A percentile compares a stretch with the other conserved stretches of the same genome.
These are phyloP conservation scores for Corythornis leucogaster DNA, from an alignment of 2,797 vertebrate species.

Conservation along the genomic window DNA sequence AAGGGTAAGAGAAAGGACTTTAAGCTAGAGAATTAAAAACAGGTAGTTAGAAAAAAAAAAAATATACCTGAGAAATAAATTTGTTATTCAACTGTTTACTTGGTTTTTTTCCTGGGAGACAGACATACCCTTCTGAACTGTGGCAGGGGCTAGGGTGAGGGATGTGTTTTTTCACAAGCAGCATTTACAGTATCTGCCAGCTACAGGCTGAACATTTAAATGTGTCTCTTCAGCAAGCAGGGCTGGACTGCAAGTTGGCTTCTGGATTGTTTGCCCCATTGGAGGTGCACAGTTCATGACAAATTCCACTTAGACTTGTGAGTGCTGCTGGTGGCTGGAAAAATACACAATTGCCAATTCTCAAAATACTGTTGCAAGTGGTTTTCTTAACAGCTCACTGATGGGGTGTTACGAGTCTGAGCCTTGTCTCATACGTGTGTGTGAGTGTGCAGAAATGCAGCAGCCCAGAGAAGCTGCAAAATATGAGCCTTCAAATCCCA, in stretches of 20 bases:
- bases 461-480: background rate
- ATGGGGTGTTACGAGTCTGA: fast-evolving
- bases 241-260: background rate
- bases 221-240: background rate
- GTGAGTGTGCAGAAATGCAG: background rate
- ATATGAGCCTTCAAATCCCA: background rate
- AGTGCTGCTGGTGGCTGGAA: background rate
- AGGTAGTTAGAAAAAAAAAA: background rate
- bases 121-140: background rate
- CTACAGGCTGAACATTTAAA: background rate
- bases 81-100: background rate
- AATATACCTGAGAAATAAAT: background rate
- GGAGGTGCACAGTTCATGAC: background rate
- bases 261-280: background rate
- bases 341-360: background rate
- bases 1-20: background rate
- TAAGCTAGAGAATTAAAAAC: background rate
- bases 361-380: background rate
- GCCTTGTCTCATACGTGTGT: fast-evolving
- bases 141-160: background rate
- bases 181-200: background rate
- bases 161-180: background rate
- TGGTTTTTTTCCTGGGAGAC: background rate
- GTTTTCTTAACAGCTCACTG: background rate
- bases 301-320: background rate